Conservation (phyloP, 2,888 invertebrate genomes). For the Watsonalla binaria region DNA sequence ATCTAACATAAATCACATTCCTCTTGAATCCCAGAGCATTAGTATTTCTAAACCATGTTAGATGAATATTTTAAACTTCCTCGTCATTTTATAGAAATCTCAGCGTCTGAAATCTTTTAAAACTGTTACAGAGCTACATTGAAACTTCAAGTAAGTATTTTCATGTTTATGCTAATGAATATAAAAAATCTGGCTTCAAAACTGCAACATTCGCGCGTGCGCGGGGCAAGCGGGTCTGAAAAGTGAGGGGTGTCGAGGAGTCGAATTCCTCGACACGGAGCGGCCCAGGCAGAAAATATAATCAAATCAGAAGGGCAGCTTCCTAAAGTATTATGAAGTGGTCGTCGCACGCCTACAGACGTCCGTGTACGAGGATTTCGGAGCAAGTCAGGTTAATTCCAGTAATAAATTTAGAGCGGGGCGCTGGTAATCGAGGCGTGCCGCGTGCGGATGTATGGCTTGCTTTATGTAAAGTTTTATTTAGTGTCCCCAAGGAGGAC, state of each 20-base stretch:
- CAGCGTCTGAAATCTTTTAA: not conserved
- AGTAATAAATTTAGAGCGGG: too few species aligned
- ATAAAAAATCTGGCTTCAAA: not conserved
- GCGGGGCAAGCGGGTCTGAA: not conserved
- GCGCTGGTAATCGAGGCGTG: too few species aligned
- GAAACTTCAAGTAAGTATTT: not conserved
- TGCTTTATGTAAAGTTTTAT: too few species aligned
- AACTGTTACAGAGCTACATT: not conserved
- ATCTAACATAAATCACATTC: too few species aligned
- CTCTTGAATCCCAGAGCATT: too few species aligned
- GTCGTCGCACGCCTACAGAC: too few species aligned
- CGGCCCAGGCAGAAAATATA: constrained; percentile 2
- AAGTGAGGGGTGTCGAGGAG: constrained; percentile 1
- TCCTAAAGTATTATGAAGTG: too few species aligned
- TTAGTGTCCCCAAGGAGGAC: constrained; percentile 33
- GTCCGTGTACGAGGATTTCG: too few species aligned
- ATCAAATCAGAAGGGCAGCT: too few species aligned
- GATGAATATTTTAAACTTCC: not conserved
- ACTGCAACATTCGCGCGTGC: constrained; percentile 3
- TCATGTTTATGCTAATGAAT: not conserved
- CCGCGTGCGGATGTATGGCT: too few species aligned
- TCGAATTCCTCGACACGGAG: constrained; percentile 37
- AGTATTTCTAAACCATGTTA: too few species aligned
- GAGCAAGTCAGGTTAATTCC: too few species aligned
- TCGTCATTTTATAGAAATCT: not conserved